Evolutionary conservation across 2,888 invertebrate species (phyloP), one percentile per base, ranked within the genome.

Genomic region (Chamaedrilus cognettii): DNA sequence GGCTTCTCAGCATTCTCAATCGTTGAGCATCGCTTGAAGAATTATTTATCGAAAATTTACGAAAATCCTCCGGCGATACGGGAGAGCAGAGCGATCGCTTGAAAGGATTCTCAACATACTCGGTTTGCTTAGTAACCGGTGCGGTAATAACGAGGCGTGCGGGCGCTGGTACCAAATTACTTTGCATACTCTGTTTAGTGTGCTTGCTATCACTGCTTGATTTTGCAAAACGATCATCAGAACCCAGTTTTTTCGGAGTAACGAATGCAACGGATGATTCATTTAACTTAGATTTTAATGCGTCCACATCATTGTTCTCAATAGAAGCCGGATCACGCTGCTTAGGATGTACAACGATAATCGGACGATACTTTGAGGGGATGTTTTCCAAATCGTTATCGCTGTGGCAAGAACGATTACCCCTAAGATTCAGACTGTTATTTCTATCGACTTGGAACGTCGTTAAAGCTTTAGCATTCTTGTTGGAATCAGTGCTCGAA

Each of bases 111-210:
- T 71, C 71, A 31, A 68, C 57, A 63, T 62, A 70, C 32, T 35
- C 42, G 23, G 68, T 71, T 66, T 57, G 60, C 31, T 56, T 66
- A 1, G 69, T 55, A n/a, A 71, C 63, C 2, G 70, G 72, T 4
- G 72, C 71, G n/a, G 72, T 68, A 31, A 72, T 72, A 51, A 72
- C 74, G 2, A 72, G 70, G 28, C 60, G 34, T 7, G 72, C 72
- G n/a, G 58, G 60, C 19, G 69, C 72, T 28, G 72, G 66, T 3
- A 33, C 28, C 23, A 60, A 30, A 35, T 60, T 19, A 1, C 15
- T 28, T n/a, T n/a, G n/a, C n/a, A n/a, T n/a, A n/a, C n/a, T 1
- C 56, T 23, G 26, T 19, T 19, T 15, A 23, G 15, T 60, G 26
- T 34, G 49, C 4, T 30, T 23, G 11, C 7, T 55, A 28, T 15